A percentile compares a stretch with the other conserved stretches of the same genome.
Evolutionary conservation across 2,113 vertebrate genomes (phyloP).

Genomic region (Oncorhynchus tshawytscha): DNA sequence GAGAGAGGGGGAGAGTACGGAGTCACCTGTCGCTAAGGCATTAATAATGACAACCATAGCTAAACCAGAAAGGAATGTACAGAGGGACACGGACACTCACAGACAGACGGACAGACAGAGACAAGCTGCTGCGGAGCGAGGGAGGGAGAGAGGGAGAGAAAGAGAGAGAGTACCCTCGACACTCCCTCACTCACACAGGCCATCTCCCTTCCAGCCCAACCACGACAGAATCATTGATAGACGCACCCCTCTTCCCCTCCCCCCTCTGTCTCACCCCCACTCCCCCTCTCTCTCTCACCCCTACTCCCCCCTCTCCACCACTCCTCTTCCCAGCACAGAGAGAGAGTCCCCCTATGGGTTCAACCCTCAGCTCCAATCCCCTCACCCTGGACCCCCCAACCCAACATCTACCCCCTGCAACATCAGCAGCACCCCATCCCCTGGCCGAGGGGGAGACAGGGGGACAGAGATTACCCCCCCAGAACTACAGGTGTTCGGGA

Average conservation of each 20-base stretch:
- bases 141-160: constrained; percentile 1
- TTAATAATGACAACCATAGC: background rate
- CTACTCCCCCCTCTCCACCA: constrained; percentile 57
- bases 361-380: constrained; percentile 29
- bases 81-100: background rate
- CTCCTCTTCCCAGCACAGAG: constrained; percentile 38
- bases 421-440: background rate
- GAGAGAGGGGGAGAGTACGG: background rate
- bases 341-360: constrained; percentile 42
- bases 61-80: background rate
- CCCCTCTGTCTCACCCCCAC: constrained; percentile 29
- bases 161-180: constrained; percentile 6
- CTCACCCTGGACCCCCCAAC: constrained; percentile 35
- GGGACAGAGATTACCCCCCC: constrained; percentile 32
- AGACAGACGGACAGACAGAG: constrained; percentile 10
- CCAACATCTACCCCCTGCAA: background rate
- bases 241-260: constrained; percentile 53
- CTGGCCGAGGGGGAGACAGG: constrained; percentile 26
- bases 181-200: constrained; percentile 23
- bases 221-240: background rate
- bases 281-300: constrained; percentile 24
- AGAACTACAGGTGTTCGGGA: constrained; percentile 52
- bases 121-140: constrained; percentile 19
- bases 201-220: background rate
- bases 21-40: constrained; percentile 15